Evolutionary conservation across 1,140 invertebrate species (phyloP), one percentile per base, ranked within the genome.

Genomic region (Oryzaephilus surinamensis): DNA sequence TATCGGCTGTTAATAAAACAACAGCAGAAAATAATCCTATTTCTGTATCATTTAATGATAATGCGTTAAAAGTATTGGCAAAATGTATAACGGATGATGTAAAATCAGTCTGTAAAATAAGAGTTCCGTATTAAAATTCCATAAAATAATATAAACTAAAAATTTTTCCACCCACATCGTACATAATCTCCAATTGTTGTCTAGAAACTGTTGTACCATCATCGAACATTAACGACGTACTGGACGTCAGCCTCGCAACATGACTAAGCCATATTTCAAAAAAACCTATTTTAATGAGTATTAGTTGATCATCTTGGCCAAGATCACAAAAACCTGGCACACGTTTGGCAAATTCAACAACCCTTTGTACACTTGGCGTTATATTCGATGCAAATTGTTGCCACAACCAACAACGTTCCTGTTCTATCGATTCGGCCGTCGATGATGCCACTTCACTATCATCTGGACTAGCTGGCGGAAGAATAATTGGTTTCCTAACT

Each of bases 181-280:
- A 97, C 61, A 95, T 87, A 38, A 85, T 73, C 57, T 91, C 86
- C 50, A 97, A 67, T 61, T 97, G 91, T 46, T 84, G 76, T 45
- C 79, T 73, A 16, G 79, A 83, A 50, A 97, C 76, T 48, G 80
- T 84, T 32, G 81, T 86, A 14, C 93, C 93, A 56, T 97, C 91
- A 44, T 88, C 82, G 63, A 97, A 93, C n/a, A 89, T 86, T 54
- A 97, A 69, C 34, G 77, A 76, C 38, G 76, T 72, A 39, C 89
- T 79, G 2, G 76, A 73, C n/a, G 89, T 82, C 63, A 93, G 75
- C 32, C 82, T 75, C 1, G 87, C 74, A 34, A 90, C 81, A 48
- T 93, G 80, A 32, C 84, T 81, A 36, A 96, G 68, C 93, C 94
- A 97, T 32, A 97, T 79, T 67, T 97, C 93, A 63, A 97, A 94